Evolutionary conservation across 1,140 invertebrate genomes (phyloP).

Genomic region (Cydia amplana): DNA sequence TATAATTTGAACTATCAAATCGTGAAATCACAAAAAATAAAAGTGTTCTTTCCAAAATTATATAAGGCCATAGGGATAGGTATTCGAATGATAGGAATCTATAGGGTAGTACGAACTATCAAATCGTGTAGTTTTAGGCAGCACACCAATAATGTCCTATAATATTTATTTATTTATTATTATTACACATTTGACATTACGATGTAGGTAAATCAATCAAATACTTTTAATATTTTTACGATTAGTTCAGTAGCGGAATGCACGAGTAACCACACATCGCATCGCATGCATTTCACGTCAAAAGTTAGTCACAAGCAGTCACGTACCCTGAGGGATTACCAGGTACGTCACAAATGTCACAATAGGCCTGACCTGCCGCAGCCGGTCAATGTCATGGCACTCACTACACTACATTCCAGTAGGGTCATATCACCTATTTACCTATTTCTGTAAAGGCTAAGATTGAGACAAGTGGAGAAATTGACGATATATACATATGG

Average conservation of each 20-base stretch:
- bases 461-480: background rate
- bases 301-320: background rate
- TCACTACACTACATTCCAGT: background rate
- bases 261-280: background rate
- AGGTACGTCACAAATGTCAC: background rate
- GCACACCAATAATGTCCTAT: too few relatives aligned
- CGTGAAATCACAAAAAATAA: too few relatives aligned
- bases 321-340: background rate
- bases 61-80: too few relatives aligned
- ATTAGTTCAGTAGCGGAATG: background rate
- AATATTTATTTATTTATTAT: too few relatives aligned
- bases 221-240: too few relatives aligned
- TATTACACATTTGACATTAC: too few relatives aligned
- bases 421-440: background rate
- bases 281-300: constrained; percentile 10
- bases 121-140: too few relatives aligned
- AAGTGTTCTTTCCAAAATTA: too few relatives aligned
- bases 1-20: too few relatives aligned
- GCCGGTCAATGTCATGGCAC: background rate
- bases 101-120: too few relatives aligned
- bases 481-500: background rate
- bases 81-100: too few relatives aligned
- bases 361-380: background rate
- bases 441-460: background rate
- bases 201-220: too few relatives aligned